Evolutionary conservation across 2,888 invertebrate genomes (phyloP).

Genomic region (Seladonia tumulorum): DNA sequence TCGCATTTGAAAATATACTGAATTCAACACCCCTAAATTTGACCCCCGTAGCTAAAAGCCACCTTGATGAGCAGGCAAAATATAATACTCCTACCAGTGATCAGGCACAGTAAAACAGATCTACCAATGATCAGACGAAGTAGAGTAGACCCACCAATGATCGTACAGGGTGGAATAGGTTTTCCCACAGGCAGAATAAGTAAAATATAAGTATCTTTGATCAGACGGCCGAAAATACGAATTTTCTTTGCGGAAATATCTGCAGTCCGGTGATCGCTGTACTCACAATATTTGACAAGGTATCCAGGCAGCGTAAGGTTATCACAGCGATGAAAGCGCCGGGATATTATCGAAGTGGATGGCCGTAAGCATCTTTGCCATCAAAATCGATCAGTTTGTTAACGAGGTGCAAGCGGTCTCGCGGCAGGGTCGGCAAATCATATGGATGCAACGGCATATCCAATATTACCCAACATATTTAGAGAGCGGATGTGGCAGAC

Average conservation of each 20-base stretch:
- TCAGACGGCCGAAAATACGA: background rate
- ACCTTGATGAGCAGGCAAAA: too few species aligned
- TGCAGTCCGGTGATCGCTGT: background rate
- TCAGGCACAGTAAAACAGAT: too few species aligned
- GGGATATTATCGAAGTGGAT: slow-evolving; percentile 14
- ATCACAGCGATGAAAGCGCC: background rate
- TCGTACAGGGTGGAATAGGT: too few species aligned
- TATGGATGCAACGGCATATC: slow-evolving; percentile 19
- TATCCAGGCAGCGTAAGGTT: background rate
- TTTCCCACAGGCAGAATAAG: background rate
- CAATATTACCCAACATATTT: slow-evolving; percentile 62
- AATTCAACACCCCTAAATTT: too few species aligned
- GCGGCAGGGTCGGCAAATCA: slow-evolving; percentile 40
- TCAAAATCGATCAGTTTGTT: slow-evolving; percentile 49
- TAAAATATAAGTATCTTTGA: background rate
- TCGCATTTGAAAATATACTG: too few species aligned
- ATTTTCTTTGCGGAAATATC: background rate
- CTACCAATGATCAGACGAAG: background rate
- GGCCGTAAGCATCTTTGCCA: slow-evolving; percentile 15
- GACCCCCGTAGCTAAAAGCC: too few species aligned
- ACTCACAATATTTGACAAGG: background rate
- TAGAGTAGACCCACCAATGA: too few species aligned
- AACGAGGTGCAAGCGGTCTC: slow-evolving; percentile 53
- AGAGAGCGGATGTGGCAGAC: slow-evolving; percentile 52
- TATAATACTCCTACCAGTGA: too few species aligned